Conservation (phyloP, 2,797 vertebrate genomes). For the Geotrypetes seraphini region DNA sequence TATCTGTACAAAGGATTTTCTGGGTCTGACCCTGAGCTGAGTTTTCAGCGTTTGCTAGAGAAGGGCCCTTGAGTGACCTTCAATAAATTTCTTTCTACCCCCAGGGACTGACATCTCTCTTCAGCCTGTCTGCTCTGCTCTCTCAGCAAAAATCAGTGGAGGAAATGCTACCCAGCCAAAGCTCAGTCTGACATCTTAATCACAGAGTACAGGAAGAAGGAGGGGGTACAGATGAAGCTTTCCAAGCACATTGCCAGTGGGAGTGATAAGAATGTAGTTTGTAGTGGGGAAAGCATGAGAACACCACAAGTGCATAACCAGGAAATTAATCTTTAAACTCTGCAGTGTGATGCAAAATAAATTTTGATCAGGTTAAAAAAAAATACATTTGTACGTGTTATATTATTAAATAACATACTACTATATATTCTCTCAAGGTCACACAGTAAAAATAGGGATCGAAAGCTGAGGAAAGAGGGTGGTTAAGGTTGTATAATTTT, state of each 20-base stretch:
- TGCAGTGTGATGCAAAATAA: background rate
- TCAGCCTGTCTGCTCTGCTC: background rate
- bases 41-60: background rate
- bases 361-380: slow-evolving; percentile 1
- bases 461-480: too few species aligned
- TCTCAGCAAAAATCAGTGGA: background rate
- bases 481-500: too few species aligned
- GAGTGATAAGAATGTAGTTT: background rate
- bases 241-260: background rate
- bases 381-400: too few species aligned
- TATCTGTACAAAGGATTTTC: background rate
- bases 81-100: background rate
- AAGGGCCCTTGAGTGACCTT: background rate
- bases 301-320: slow-evolving; percentile 1
- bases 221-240: background rate
- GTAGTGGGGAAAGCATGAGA: background rate
- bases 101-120: background rate
- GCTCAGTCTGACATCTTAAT: background rate
- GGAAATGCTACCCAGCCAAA: background rate
- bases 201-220: background rate
- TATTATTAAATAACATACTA: too few species aligned
- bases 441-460: too few species aligned
- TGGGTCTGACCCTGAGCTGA: background rate
- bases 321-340: background rate
- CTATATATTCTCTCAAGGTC: too few species aligned